These are phyloP conservation scores for Macrophya annulata DNA, from an alignment of 2,888 invertebrate species.

Conservation along the genomic window DNA sequence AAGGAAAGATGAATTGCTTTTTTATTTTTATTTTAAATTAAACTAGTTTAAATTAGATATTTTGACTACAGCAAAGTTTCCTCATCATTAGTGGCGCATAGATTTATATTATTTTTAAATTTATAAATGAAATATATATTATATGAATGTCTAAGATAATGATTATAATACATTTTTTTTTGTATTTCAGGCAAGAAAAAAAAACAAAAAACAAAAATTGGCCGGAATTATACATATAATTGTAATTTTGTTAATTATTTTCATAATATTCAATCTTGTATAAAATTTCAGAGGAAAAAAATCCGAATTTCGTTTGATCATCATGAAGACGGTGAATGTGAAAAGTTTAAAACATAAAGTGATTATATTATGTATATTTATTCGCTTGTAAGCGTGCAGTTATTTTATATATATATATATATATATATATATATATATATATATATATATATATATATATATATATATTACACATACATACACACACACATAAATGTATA, in stretches of 20 bases:
- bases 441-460: too few species aligned
- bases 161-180: not conserved
- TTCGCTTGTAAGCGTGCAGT: slow-evolving; percentile 50
- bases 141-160: not conserved
- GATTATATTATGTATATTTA: slow-evolving; percentile 49
- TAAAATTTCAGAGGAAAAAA: not conserved
- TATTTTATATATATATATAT: slow-evolving; percentile 8
- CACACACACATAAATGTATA: too few species aligned
- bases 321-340: slow-evolving; percentile 12
- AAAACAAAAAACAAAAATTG: not conserved
- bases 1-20: not conserved
- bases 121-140: not conserved
- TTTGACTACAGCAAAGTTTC: not conserved
- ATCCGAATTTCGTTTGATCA: not conserved
- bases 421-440: too few species aligned
- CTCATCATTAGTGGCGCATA: not conserved
- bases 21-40: not conserved
- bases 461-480: too few species aligned
- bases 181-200: not conserved
- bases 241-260: slow-evolving; percentile 1
- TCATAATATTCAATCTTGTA: not conserved
- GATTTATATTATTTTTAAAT: slow-evolving; percentile 18
- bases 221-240: not conserved
- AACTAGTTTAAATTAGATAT: not conserved
- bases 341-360: slow-evolving; percentile 40